Base-by-base conservation (phyloP, 1,140 invertebrate species). In the Mizuhopecten yessoensis region DNA sequence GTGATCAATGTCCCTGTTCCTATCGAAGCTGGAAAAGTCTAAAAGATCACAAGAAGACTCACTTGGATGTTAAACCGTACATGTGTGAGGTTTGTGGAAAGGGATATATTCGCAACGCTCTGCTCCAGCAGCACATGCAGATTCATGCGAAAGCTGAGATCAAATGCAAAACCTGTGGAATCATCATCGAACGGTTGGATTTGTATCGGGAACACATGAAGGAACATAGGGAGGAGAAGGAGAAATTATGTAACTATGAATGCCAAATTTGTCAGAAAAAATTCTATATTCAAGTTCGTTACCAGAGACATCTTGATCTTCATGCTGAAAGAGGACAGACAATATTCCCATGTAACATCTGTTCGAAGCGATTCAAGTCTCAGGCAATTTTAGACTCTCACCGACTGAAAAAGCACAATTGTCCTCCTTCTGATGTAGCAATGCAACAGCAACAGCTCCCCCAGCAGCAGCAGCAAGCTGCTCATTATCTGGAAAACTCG, bases 1-100 rank as follows among this genome's bases (percentile, higher is more conserved):
- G 99, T 95, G 97, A 98, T 90, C 98, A 98, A 0, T 99, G 99
- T 95, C 57, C 57, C n/a, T 75, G 57, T 75, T n/a, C 57, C n/a
- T 75, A 75, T 75, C 57, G 57, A 75, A 75, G 57, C 57, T 75
- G 57, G 57, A 75, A 75, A 75, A 75, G 57, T 75, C 57, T 75
- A n/a, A 75, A 75, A 29, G 57, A 75, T 75, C 57, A 75, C 11
- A 75, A 75, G n/a, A n/a, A 29, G 57, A 75, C 57, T 29, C 57
- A 75, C 17, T 11, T 75, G 23, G n/a, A 23, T 75, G 11, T 75
- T 3, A 75, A 75, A n/a, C 57, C 57, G 5, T 75, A 75, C 57
- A 75, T 17, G 17, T 75, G 57, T 75, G 57, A 75, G 5, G 57
- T 75, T 75, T 75, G 57, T 75, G 57, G 57, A 29, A 75, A 75